Percentiles rank a stretch among this genome's conserved stretches.
Conservation (phyloP, 2,113 vertebrate species). For the Lophius piscatorius region DNA sequence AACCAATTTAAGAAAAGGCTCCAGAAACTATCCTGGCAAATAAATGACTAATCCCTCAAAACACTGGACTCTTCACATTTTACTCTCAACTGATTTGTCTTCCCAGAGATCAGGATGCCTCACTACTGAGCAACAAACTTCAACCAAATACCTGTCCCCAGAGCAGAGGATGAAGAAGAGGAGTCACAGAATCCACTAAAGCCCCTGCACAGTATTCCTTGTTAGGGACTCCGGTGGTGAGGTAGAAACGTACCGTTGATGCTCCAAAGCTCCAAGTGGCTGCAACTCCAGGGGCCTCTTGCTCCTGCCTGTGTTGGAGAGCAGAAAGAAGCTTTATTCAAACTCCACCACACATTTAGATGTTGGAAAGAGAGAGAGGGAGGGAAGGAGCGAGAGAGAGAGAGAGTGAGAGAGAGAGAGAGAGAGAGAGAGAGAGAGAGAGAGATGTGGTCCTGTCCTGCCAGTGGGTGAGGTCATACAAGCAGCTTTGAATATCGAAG, state of each 20-base stretch:
- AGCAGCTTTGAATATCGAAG: conserved; percentile 30
- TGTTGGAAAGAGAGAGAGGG: conserved; percentile 49
- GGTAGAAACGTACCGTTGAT: conserved; percentile 66
- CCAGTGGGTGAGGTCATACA: conserved; percentile 67
- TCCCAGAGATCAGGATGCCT: neutral
- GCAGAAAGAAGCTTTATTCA: conserved; percentile 83
- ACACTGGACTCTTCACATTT: too few species aligned
- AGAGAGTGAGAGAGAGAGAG: conserved; percentile 2
- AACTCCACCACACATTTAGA: conserved; percentile 72
- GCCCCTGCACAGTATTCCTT: conserved; percentile 32
- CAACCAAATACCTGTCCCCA: conserved; percentile 21
- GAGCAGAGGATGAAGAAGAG: conserved; percentile 23
- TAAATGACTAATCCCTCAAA: neutral
- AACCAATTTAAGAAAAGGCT: too few species aligned
- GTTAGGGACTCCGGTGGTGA: conserved; percentile 15
- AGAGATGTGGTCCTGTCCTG: conserved; percentile 10
- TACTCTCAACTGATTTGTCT: neutral
- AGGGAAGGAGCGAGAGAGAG: conserved; percentile 13
- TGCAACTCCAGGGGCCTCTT: conserved; percentile 65
- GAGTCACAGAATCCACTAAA: conserved; percentile 23
- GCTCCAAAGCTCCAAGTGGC: conserved; percentile 57
- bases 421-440: conserved; percentile 19
- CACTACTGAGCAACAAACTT: neutral
- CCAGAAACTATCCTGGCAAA: too few species aligned
- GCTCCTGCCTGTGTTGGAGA: conserved; percentile 69